These are phyloP conservation scores for Typhlichthys subterraneus DNA, from an alignment of 2,797 vertebrate species.

Conservation along the genomic window DNA sequence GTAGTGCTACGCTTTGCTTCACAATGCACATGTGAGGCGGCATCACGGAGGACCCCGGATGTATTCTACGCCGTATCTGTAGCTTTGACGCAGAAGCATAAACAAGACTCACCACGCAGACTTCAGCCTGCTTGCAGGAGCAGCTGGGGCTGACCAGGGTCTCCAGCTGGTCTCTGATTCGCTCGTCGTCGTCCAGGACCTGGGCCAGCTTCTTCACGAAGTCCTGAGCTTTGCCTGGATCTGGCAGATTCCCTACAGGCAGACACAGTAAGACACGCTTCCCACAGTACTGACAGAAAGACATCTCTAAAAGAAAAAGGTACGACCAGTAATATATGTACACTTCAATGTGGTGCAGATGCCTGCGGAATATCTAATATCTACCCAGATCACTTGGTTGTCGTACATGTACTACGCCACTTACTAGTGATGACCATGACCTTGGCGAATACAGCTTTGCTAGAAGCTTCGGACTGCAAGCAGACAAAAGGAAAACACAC, in stretches of 20 bases:
- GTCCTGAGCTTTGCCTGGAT: slow-evolving; percentile 97
- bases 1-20: too few relatives aligned
- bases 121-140: slow-evolving; percentile 97
- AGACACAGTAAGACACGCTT: slow-evolving; percentile 1
- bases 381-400: not conserved
- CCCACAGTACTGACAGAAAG: too few relatives aligned
- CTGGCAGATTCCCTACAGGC: slow-evolving; percentile 88
- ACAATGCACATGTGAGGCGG: too few relatives aligned
- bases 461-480: slow-evolving; percentile 91
- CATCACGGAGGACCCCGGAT: too few relatives aligned
- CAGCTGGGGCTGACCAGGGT: slow-evolving; percentile 92
- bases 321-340: too few relatives aligned
- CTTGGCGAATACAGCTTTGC: slow-evolving; percentile 96
- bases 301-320: too few relatives aligned
- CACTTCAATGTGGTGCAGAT: too few relatives aligned
- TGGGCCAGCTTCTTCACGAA: slow-evolving; percentile 98
- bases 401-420: slow-evolving; percentile 38
- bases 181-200: slow-evolving; percentile 95
- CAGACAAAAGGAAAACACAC: slow-evolving; percentile 16
- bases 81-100: too few relatives aligned
- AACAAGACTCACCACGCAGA: slow-evolving; percentile 89
- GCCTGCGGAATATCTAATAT: too few relatives aligned
- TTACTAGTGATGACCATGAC: slow-evolving; percentile 99
- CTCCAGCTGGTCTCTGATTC: slow-evolving; percentile 93
- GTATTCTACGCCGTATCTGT: too few relatives aligned